Conservation (phyloP, 2,797 vertebrate genomes). For the Sciaenops ocellatus region DNA sequence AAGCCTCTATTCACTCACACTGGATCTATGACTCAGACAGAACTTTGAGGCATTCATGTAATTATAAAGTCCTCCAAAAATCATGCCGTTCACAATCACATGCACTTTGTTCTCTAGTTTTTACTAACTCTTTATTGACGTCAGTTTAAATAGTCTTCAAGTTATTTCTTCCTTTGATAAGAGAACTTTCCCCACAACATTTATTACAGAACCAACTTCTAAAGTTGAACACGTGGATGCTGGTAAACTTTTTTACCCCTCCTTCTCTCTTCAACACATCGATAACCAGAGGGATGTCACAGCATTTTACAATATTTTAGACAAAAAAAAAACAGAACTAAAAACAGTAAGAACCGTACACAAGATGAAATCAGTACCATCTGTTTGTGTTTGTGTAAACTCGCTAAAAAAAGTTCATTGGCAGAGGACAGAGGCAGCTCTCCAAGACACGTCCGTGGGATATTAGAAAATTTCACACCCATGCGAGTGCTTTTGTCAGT, state of each 20-base stretch:
- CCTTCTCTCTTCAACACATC: constrained; percentile 2
- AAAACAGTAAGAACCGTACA: constrained; percentile 23
- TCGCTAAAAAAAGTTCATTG: constrained; percentile 5
- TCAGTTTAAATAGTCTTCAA: constrained; percentile 60
- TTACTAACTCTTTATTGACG: constrained; percentile 60
- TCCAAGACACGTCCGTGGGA: constrained; percentile 38
- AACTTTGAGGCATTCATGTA: neutral
- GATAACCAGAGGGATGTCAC: constrained; percentile 27
- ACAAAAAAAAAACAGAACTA: constrained; percentile 11
- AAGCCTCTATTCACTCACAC: neutral
- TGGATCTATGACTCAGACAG: neutral
- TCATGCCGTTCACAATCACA: constrained; percentile 4
- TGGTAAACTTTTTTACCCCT: constrained; percentile 20
- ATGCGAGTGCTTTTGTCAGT: constrained; percentile 70
- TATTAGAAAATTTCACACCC: constrained; percentile 71
- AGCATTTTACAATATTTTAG: constrained; percentile 44
- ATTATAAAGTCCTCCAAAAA: neutral
- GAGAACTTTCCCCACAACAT: constrained; percentile 30
- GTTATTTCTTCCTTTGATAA: constrained; percentile 41
- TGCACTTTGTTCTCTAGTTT: constrained; percentile 22
- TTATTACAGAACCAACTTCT: constrained; percentile 70
- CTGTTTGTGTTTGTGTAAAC: constrained; percentile 19
- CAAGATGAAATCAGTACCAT: constrained; percentile 33
- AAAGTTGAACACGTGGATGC: constrained; percentile 68
- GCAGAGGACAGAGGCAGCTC: constrained; percentile 25